These are phyloP conservation scores for Mythimna ferrago DNA, from an alignment of 2,888 invertebrate species.

Conservation along the genomic window DNA sequence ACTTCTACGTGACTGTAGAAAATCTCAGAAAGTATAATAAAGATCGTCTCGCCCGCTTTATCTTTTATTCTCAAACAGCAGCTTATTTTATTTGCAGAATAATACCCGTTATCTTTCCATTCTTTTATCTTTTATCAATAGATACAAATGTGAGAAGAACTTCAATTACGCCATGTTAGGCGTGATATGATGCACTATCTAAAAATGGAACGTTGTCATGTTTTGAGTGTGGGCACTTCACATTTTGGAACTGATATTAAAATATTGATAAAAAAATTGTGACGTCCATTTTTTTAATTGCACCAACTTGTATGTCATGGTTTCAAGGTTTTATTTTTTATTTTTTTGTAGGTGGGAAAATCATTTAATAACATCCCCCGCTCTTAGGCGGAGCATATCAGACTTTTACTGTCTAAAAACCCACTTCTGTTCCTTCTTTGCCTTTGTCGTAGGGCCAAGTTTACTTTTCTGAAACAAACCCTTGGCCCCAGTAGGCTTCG, in stretches of 20 bases:
- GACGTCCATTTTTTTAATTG: constrained; percentile 41
- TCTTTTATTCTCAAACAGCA: constrained; percentile 29
- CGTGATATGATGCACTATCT: constrained; percentile 44
- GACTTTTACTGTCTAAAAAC: too few species aligned
- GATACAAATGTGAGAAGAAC: constrained; percentile 33
- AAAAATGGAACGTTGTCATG: constrained; percentile 26
- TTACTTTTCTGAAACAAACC: too few species aligned
- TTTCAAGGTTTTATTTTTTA: background rate
- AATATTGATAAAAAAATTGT: constrained; percentile 39
- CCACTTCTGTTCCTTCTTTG: too few species aligned
- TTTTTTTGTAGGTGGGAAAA: too few species aligned
- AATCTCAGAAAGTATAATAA: constrained; percentile 16
- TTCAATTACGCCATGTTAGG: constrained; percentile 48
- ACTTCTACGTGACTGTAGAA: constrained; percentile 6
- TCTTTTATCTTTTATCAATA: constrained; percentile 28
- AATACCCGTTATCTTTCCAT: constrained; percentile 30
- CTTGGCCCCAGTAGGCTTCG: too few species aligned
- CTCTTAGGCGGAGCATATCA: too few species aligned
- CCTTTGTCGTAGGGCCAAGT: too few species aligned
- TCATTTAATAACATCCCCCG: too few species aligned
- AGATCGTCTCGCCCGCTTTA: constrained; percentile 8
- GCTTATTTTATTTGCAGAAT: constrained; percentile 37
- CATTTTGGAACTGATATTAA: constrained; percentile 41
- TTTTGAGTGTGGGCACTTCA: constrained; percentile 34
- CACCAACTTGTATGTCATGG: background rate